Percentiles rank a stretch among this genome's conserved stretches.
Conservation (phyloP, 2,888 invertebrate species). For the Tenthredo distinguenda region DNA sequence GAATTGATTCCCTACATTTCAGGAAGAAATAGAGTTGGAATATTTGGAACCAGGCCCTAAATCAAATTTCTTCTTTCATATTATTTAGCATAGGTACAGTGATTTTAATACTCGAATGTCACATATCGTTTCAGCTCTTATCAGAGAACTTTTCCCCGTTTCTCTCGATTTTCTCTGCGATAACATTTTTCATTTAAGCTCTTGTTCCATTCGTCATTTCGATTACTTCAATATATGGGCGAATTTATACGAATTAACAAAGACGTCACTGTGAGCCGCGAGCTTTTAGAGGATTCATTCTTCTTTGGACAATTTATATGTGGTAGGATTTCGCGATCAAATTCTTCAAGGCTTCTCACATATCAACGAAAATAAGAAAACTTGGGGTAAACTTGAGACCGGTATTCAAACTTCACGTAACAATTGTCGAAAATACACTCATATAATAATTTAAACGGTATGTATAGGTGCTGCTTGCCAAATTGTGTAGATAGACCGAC, state of each 20-base stretch:
- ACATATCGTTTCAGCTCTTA: not conserved
- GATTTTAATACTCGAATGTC: not conserved
- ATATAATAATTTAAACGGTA: not conserved
- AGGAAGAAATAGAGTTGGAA: no score
- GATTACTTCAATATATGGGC: not conserved
- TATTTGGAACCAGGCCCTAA: no score
- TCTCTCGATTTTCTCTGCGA: not conserved
- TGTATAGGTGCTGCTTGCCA: not conserved
- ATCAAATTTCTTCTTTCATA: no score
- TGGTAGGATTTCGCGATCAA: constrained; percentile 7
- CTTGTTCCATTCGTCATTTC: not conserved
- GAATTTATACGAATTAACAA: not conserved
- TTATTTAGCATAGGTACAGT: no score
- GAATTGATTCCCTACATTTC: not conserved
- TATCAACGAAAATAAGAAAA: not conserved
- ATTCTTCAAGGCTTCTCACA: constrained; percentile 12
- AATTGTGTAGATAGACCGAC: not conserved
- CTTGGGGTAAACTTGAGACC: not conserved
- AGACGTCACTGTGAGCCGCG: not conserved
- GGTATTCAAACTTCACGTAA: not conserved
- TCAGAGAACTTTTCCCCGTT: not conserved
- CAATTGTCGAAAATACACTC: not conserved
- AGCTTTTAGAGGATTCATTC: constrained; percentile 26
- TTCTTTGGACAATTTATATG: constrained; percentile 13
- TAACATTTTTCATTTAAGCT: not conserved